phyloP scores from a whole-genome alignment of 2,113 vertebrate genomes.

The Rostratula benghalensis region DNA sequence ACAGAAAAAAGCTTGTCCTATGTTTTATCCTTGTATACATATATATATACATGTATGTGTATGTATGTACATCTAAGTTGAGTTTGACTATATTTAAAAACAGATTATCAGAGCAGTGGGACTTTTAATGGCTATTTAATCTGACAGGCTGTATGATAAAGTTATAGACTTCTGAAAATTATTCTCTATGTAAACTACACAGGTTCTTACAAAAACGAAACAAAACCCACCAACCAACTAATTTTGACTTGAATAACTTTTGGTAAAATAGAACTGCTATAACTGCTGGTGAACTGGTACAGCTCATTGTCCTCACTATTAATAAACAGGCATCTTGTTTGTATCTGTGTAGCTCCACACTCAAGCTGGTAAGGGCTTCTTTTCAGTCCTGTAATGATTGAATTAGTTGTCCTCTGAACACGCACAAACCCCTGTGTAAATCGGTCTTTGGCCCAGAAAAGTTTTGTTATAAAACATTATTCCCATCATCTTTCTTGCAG shows the following conservation, averaged over 20 bases:
- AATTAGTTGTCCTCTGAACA: neutral
- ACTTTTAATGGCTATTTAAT: neutral
- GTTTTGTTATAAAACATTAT: neutral
- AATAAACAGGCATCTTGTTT: neutral
- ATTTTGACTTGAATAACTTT: neutral
- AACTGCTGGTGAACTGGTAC: neutral
- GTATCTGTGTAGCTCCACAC: neutral
- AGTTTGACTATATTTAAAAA: neutral
- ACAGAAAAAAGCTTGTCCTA: neutral
- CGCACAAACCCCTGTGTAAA: neutral
- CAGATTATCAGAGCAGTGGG: neutral
- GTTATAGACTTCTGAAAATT: neutral
- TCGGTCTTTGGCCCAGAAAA: neutral
- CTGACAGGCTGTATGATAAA: neutral
- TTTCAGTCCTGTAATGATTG: neutral
- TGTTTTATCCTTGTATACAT: neutral
- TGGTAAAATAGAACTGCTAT: neutral
- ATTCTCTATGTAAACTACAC: neutral
- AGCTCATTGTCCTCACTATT: neutral
- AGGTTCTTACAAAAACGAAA: neutral
- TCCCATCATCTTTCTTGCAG: constrained; percentile 21
- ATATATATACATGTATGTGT: neutral
- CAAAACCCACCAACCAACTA: neutral
- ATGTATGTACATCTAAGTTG: neutral
- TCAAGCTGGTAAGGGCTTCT: neutral